phyloP scores from a whole-genome alignment of 1,140 invertebrate species.

The Bombus superbus region DNA sequence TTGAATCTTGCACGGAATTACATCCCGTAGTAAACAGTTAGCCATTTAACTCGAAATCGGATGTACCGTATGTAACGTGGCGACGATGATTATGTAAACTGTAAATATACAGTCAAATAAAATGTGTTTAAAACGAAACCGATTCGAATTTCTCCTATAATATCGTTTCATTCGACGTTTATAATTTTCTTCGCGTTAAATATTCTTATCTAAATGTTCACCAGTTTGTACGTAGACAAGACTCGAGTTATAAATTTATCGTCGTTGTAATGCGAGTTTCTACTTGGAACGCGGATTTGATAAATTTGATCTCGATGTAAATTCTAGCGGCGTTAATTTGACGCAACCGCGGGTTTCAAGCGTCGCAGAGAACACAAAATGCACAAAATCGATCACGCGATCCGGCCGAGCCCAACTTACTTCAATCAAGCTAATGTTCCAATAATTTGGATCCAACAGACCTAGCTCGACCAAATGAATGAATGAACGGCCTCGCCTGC shows the following conservation, averaged over 20 bases:
- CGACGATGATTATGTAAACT: constrained; percentile 55
- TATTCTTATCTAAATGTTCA: no score
- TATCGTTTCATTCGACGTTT: background rate
- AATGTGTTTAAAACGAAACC: constrained; percentile 59
- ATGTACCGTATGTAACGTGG: constrained; percentile 57
- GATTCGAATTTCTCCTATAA: background rate
- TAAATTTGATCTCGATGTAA: constrained; percentile 11
- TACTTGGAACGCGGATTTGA: background rate
- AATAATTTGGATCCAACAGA: constrained; percentile 76
- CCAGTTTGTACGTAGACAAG: no score
- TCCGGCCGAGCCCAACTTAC: constrained; percentile 75
- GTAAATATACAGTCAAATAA: constrained; percentile 59
- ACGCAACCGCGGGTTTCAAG: background rate
- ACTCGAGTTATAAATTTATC: background rate
- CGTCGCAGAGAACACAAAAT: constrained; percentile 13
- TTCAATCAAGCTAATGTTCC: constrained; percentile 82
- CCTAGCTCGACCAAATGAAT: constrained; percentile 69
- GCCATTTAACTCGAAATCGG: constrained; percentile 40
- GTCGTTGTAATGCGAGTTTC: background rate
- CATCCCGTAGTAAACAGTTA: constrained; percentile 39
- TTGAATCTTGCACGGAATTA: constrained; percentile 33
- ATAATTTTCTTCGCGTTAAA: background rate
- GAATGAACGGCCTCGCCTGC: constrained; percentile 69
- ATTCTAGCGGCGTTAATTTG: constrained; percentile 12
- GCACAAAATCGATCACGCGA: constrained; percentile 42